phyloP scores from a whole-genome alignment of 1,140 invertebrate genomes.

The Cydia pomonella region DNA sequence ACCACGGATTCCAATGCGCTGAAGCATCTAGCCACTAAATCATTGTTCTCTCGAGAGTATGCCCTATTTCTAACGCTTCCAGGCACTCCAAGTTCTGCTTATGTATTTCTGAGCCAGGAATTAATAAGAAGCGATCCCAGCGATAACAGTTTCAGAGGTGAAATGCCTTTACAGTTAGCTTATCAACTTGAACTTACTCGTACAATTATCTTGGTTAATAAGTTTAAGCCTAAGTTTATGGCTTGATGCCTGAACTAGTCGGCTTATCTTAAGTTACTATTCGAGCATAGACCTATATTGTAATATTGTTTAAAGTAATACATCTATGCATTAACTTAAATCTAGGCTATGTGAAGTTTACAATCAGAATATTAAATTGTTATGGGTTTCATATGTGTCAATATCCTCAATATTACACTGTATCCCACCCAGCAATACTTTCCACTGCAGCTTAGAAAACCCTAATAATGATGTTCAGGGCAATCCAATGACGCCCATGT shows the following conservation, averaged over 20 bases:
- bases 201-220: slow-evolving; percentile 9
- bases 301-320: not conserved
- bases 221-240: slow-evolving; percentile 10
- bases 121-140: slow-evolving; percentile 28
- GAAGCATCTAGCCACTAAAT: not conserved
- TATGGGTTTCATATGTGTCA: no score
- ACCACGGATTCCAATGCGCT: no score
- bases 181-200: slow-evolving; percentile 15
- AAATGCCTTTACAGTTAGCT: slow-evolving; percentile 13
- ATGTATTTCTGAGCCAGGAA: slow-evolving; percentile 5
- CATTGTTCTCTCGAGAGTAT: not conserved
- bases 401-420: no score
- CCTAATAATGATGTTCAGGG: no score
- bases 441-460: no score
- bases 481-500: no score
- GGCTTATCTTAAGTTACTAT: not conserved
- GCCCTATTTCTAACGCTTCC: not conserved
- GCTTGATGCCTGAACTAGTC: not conserved
- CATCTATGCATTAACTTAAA: not conserved
- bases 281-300: not conserved
- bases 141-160: slow-evolving; percentile 21
- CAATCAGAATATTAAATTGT: no score
- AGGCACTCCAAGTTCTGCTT: not conserved
- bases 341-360: no score
- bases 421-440: no score